Conservation (phyloP, 2,113 vertebrate genomes). For the Tenebrosternarchus preto region DNA sequence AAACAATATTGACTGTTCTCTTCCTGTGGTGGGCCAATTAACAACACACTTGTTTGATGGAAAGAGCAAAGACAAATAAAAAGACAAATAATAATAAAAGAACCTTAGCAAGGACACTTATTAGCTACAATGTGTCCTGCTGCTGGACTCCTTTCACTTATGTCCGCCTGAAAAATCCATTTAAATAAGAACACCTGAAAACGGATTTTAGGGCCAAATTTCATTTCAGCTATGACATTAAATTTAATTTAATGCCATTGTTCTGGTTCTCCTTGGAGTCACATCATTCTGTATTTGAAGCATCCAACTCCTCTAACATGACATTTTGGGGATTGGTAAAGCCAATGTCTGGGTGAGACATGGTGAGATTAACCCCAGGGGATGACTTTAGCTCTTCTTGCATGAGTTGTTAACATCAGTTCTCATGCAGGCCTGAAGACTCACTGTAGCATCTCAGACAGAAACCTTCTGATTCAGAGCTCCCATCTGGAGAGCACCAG, state of each 20-base stretch:
- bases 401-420: background rate
- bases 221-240: no score
- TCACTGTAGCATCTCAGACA: no score
- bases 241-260: constrained; percentile 7
- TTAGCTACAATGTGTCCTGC: constrained; percentile 46
- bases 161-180: background rate
- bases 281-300: constrained; percentile 44
- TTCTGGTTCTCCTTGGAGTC: constrained; percentile 43
- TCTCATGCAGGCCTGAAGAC: background rate
- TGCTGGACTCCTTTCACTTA: constrained; percentile 32
- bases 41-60: constrained; percentile 54
- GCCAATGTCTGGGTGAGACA: background rate
- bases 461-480: no score
- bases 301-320: constrained; percentile 59
- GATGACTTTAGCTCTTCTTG: background rate
- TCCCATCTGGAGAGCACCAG: no score
- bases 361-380: constrained; percentile 40
- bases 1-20: constrained; percentile 47
- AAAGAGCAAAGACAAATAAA: constrained; percentile 48
- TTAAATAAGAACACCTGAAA: background rate
- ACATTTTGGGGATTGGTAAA: constrained; percentile 65
- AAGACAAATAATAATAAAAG: constrained; percentile 50
- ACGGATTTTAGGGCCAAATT: no score
- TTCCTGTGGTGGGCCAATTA: constrained; percentile 1
- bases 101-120: constrained; percentile 42